Conservation (phyloP, 2,797 vertebrate species). For the Parauchenoglanis punctatus region DNA sequence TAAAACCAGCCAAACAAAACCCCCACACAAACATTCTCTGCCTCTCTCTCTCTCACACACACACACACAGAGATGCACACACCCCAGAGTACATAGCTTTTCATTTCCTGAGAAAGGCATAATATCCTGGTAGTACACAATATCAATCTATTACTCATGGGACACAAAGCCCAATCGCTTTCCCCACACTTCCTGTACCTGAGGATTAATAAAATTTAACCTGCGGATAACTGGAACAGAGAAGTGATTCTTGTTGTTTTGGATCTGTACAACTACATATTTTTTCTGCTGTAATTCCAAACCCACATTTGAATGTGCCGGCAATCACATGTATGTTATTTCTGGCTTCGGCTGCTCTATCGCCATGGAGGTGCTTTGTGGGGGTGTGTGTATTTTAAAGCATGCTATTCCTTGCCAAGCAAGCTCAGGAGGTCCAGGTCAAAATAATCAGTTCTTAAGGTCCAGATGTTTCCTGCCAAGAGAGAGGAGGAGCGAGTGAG, state of each 20-base stretch:
- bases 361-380: constrained; percentile 30
- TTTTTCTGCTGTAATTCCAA: constrained; percentile 37
- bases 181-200: background rate
- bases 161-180: background rate
- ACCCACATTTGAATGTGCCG: constrained; percentile 17
- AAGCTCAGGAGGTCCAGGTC: constrained; percentile 59
- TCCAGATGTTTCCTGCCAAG: constrained; percentile 64
- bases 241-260: background rate
- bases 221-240: background rate
- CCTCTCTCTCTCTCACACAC: background rate
- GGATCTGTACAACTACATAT: background rate
- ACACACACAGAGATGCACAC: no score
- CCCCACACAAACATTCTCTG: background rate
- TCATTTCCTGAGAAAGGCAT: background rate
- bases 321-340: constrained; percentile 47
- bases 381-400: constrained; percentile 46
- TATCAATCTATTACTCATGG: constrained; percentile 2
- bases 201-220: background rate
- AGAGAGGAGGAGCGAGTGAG: constrained; percentile 9
- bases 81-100: background rate
- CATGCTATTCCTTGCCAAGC: constrained; percentile 39
- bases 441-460: constrained; percentile 61
- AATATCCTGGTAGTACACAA: background rate
- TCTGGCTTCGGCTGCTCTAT: constrained; percentile 30
- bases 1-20: constrained; percentile 12